Evolutionary conservation across 2,888 invertebrate species (phyloP).

Genomic region (Tiliacea aurago): DNA sequence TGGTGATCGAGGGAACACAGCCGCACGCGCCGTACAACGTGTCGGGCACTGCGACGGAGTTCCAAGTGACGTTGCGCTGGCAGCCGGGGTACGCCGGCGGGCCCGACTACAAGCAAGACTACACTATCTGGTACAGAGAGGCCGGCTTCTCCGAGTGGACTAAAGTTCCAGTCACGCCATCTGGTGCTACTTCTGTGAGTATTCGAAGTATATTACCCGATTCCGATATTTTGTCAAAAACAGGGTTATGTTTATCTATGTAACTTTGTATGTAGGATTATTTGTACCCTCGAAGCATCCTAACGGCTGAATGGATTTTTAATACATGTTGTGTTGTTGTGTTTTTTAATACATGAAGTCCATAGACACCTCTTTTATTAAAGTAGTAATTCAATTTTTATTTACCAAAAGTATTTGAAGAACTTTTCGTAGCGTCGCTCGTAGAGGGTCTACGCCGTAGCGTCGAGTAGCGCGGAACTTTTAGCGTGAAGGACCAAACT

Average conservation of each 20-base stretch:
- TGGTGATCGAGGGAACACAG: constrained; percentile 98
- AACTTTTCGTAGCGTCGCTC: constrained; percentile 24
- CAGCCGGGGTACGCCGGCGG: constrained; percentile 98
- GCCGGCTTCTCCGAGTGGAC: constrained; percentile 97
- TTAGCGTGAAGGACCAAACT: constrained; percentile 16
- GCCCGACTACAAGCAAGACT: constrained; percentile 98
- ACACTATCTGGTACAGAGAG: constrained; percentile 98
- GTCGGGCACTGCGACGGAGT: constrained; percentile 96
- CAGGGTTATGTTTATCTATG: neutral
- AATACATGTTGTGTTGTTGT: too few relatives aligned
- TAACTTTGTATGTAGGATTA: neutral
- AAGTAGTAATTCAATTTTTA: too few relatives aligned
- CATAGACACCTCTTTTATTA: too few relatives aligned
- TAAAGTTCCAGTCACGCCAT: constrained; percentile 97
- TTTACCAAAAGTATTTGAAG: neutral
- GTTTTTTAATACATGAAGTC: too few relatives aligned
- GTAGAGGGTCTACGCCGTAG: constrained; percentile 45
- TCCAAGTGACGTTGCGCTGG: constrained; percentile 97
- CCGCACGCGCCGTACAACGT: constrained; percentile 99
- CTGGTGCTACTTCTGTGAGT: constrained; percentile 94
- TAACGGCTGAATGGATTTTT: neutral
- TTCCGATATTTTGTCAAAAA: neutral
- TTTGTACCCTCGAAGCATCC: too few relatives aligned
- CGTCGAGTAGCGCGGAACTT: constrained; percentile 19
- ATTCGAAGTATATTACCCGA: neutral